Base-by-base conservation (phyloP, 2,113 vertebrate species). In the Myodes glareolus region DNA sequence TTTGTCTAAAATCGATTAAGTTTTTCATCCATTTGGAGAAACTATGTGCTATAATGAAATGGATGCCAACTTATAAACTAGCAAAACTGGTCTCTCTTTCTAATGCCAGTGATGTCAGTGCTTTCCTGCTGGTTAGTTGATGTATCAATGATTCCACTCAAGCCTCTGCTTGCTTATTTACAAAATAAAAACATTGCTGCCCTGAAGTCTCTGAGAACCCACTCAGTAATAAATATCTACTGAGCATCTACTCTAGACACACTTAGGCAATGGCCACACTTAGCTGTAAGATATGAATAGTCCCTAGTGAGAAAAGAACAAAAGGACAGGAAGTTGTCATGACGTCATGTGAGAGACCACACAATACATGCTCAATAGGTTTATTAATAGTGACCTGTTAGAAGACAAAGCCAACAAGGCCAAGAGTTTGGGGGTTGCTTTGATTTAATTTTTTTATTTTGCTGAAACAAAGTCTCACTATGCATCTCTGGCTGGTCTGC, bases 361-460 rank as follows among this genome's bases (percentile, higher is more conserved):
- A 93, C 31, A 91, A 42, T 81, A 76, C 90, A 55, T 88, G 16
- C 68, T 91, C 70, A 96, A 31, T 72, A 81, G 92, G 23, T 94
- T 94, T 93, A 70, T 82, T 72, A 92, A 12, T 29, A 92, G n/a
- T 17, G 42, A 93, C 9, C 91, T 84, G 29, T 14, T 68, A 81
- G 86, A 78, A 96, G 68, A 95, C 52, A 80, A 89, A 94, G 50
- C 27, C 29, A 91, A 36, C 58, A 58, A 58, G 58, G 58, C 19
- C 58, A 58, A 39, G 5, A 4, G 52, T 68, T 88, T 92, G 50
- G 23, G 65, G 14, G 27, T 45, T 65, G 58, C 39, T 85, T 65
- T 85, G 58, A 42, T 31, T 85, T 85, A 39, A 16, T 63, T 65
- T 14, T 42, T 82, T 39, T 17, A 45, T 63, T 65, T 85, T 85